Base-by-base conservation (phyloP, 2,888 invertebrate species). In the Strigamia crassipes region DNA sequence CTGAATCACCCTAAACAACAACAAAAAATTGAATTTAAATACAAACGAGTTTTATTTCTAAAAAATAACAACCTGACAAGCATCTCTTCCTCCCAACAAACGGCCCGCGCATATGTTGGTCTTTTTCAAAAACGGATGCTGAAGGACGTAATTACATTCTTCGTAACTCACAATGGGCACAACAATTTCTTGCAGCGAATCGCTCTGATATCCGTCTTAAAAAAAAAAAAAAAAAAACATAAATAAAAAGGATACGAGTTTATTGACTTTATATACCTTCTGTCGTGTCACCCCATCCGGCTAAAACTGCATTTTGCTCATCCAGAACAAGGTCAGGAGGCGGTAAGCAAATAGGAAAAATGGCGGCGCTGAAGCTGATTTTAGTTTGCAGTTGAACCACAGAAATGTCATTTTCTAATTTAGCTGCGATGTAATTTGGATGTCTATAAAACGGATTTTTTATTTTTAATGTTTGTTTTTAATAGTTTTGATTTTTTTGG, bases 241-340 rank as follows among this genome's bases (percentile, higher is more conserved):
- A 1, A 73, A 31, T 31, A 27, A 41, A 21, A 78, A 41, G 21
- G n/a, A 78, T 41, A 41, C 21, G 42, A 78, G 38, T 0, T 78
- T 42, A 9, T 78, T 78, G 79, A 42, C 42, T 21, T 42, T 41
- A 10, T 38, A 38, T 38, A 38, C 79, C 79, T 78, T 78, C 79
- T 38, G 41, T 78, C 12, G 79, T 78, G n/a, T 78, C 42, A 3
- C 79, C 79, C 79, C 79, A 78, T 41, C 79, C 79, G 23, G 79
- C 79, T 23, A 78, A 42, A 78, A 78, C 79, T 18, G 79, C 79
- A 78, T 38, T 78, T 38, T 42, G 41, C 38, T 78, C 79, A 78
- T 78, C 79, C 23, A 78, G 42, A 42, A 78, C 42, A 42, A 42
- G 41, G 42, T 42, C 42, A 38, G 79, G 79, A 42, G 79, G 79